A percentile compares a stretch with the other conserved stretches of the same genome.
Conservation (phyloP, 2,113 vertebrate species). For the Tenrec ecaudatus region DNA sequence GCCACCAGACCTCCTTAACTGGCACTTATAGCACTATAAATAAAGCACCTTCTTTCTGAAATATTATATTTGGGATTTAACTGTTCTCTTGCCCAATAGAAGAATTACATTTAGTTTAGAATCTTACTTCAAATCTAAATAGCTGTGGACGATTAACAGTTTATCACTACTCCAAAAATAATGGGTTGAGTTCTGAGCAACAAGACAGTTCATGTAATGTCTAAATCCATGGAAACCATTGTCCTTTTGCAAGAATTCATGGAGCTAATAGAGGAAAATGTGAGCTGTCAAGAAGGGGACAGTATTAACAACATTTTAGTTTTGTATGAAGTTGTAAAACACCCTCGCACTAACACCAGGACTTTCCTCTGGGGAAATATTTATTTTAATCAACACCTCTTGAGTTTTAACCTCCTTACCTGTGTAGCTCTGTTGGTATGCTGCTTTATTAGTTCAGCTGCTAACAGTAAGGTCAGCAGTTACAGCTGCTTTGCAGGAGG, state of each 20-base stretch:
- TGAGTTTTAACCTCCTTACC: background rate
- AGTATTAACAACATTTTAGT: conserved; percentile 4
- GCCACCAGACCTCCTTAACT: background rate
- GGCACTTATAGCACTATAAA: background rate
- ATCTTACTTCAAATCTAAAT: background rate
- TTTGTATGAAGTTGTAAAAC: conserved; percentile 27
- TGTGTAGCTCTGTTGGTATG: background rate
- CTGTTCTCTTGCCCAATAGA: conserved; percentile 8
- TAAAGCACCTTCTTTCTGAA: background rate
- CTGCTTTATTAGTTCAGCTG: too few species aligned
- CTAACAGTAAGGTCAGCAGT: too few species aligned
- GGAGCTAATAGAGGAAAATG: conserved; percentile 24
- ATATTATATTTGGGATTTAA: background rate
- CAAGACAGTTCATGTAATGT: background rate
- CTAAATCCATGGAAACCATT: background rate
- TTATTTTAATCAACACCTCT: conserved; percentile 2
- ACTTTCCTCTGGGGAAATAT: background rate
- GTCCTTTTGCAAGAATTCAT: background rate
- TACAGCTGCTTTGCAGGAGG: too few species aligned
- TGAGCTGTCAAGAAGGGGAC: background rate
- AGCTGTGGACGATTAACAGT: conserved; percentile 16
- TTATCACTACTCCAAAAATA: background rate
- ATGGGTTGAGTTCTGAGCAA: background rate
- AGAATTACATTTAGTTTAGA: background rate
- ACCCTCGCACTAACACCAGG: background rate